phyloP scores from a whole-genome alignment of 2,888 invertebrate genomes.

The Drosophila neotestacea region DNA sequence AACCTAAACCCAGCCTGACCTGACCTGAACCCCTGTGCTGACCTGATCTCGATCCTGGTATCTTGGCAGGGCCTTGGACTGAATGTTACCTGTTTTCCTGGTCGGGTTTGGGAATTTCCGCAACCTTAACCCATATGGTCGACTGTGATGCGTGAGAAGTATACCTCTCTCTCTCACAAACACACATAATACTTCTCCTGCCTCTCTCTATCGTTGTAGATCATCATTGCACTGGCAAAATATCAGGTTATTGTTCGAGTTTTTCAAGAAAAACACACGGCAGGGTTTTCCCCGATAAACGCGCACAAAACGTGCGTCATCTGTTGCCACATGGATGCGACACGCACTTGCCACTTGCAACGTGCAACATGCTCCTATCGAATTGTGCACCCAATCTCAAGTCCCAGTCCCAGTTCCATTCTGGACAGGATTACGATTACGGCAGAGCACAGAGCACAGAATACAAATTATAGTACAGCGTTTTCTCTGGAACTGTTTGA shows the following conservation, averaged over 20 bases:
- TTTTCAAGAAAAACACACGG: conserved; percentile 54
- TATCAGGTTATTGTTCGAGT: conserved; percentile 45
- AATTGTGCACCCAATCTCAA: background rate
- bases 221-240: conserved; percentile 38
- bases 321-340: conserved; percentile 42
- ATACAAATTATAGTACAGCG: background rate
- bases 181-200: too few species aligned
- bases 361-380: background rate
- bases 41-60: background rate
- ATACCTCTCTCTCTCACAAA: background rate
- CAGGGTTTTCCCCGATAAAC: conserved; percentile 49
- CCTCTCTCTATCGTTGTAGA: conserved; percentile 44
- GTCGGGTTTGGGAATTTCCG: conserved; percentile 66
- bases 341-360: conserved; percentile 16
- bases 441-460: background rate
- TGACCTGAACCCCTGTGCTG: conserved; percentile 1
- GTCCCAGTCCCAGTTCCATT: background rate
- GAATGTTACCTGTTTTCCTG: conserved; percentile 50
- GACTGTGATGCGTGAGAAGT: conserved; percentile 4
- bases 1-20: background rate
- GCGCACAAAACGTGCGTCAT: conserved; percentile 56
- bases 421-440: conserved; percentile 47
- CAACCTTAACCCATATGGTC: conserved; percentile 67
- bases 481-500: conserved; percentile 37
- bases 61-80: background rate